These are phyloP conservation scores for Oncorhynchus nerka DNA, from an alignment of 2,113 vertebrate species.

Conservation along the genomic window DNA sequence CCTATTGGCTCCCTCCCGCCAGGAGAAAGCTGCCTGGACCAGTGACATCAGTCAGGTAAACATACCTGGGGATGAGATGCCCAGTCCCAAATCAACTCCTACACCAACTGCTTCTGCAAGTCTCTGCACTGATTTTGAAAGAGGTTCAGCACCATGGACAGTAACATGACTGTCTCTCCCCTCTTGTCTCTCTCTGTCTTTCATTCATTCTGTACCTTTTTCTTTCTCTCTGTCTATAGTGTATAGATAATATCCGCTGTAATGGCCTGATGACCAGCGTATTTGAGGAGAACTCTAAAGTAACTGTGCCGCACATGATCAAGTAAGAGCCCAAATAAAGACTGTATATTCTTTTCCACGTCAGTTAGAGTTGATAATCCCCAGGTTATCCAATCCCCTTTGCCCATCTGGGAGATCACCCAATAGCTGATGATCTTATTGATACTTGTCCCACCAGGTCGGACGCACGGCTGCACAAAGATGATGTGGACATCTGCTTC, in stretches of 20 bases:
- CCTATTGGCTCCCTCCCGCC: conserved; percentile 89
- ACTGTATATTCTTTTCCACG: not conserved
- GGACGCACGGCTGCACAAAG: conserved; percentile 89
- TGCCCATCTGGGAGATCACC: not conserved
- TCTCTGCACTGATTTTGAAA: not conserved
- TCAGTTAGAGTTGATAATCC: not conserved
- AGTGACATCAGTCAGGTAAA: conserved; percentile 96
- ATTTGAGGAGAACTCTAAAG: conserved; percentile 98
- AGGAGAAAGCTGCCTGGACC: conserved; percentile 96
- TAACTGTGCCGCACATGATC: conserved; percentile 97
- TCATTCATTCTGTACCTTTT: not conserved
- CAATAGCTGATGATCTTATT: not conserved
- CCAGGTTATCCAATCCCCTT: not conserved
- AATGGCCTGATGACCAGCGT: conserved; percentile 97
- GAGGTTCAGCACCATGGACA: not conserved
- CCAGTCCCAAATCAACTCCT: not conserved
- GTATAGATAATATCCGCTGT: conserved; percentile 96
- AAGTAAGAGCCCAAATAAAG: conserved; percentile 78
- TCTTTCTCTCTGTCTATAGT: conserved; percentile 72
- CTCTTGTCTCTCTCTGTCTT: too few species aligned
- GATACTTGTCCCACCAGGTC: conserved; percentile 71
- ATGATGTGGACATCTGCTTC: conserved; percentile 94
- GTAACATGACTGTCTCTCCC: too few species aligned
- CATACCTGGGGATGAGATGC: not conserved
- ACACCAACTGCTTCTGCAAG: not conserved